A percentile compares a stretch with the other conserved stretches of the same genome.
phyloP scores from a whole-genome alignment of 2,888 invertebrate species.

The Chaitophorus viminalis region DNA sequence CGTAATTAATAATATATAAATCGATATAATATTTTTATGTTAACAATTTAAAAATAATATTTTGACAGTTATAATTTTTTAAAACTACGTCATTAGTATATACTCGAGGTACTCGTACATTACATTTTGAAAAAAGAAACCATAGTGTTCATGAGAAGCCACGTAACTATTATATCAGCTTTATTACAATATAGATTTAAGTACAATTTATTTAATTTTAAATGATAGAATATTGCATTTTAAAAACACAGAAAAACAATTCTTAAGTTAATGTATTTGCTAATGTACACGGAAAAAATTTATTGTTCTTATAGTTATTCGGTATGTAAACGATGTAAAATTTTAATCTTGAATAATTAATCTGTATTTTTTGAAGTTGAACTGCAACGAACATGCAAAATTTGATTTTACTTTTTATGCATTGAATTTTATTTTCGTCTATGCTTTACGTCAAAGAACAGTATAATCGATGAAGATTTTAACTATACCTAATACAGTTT shows the following conservation, averaged over 20 bases:
- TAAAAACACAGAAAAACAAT: not conserved
- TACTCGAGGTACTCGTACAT: not conserved
- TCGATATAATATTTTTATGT: not conserved
- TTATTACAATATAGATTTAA: constrained; percentile 14
- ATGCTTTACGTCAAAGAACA: not conserved
- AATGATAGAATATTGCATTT: not conserved
- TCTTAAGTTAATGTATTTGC: not conserved
- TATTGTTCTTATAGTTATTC: too few species aligned
- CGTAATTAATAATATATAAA: too few species aligned
- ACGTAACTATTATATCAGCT: constrained; percentile 24
- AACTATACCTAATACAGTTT: not conserved
- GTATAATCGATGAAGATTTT: not conserved
- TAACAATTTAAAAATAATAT: not conserved
- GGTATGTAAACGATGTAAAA: not conserved
- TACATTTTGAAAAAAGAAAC: constrained; percentile 19
- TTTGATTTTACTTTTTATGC: not conserved
- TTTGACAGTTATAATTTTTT: not conserved
- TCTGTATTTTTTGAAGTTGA: not conserved
- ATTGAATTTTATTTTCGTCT: not conserved
- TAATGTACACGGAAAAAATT: too few species aligned
- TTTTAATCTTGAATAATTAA: not conserved
- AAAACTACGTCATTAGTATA: not conserved
- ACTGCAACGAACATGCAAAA: not conserved
- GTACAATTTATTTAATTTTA: not conserved
- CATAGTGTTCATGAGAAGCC: constrained; percentile 36